Evolutionary conservation across 92 coral and sea anemone genomes (phyloP).

Genomic region (Phenganax subtilis): DNA sequence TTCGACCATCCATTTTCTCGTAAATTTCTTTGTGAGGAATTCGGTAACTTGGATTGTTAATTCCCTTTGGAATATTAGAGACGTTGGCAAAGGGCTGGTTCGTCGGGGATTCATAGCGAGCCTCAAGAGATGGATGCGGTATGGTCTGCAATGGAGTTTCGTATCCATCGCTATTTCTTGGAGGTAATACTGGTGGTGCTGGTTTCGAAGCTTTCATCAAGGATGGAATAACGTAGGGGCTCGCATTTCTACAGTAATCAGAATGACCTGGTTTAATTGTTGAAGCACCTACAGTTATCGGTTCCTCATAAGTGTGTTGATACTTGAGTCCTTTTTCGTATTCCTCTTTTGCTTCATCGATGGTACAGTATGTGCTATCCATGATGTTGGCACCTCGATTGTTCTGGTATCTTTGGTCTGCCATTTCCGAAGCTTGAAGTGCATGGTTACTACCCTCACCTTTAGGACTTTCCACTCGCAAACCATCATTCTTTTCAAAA

Average conservation of each 20-base stretch:
- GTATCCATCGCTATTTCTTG: neutral
- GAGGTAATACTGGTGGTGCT: neutral
- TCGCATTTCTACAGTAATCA: neutral
- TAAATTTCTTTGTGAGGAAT: neutral
- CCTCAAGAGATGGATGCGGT: neutral
- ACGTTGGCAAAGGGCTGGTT: neutral
- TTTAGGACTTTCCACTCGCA: neutral
- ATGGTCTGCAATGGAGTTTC: neutral
- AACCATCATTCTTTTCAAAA: neutral
- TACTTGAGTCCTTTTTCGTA: neutral
- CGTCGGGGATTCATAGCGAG: neutral
- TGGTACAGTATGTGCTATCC: neutral
- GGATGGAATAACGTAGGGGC: neutral
- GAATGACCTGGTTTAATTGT: neutral
- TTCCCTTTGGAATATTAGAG: neutral
- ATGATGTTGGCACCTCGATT: too few relatives aligned
- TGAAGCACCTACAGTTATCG: neutral
- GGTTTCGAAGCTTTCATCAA: neutral
- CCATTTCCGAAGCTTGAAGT: neutral
- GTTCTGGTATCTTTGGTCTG: too few relatives aligned
- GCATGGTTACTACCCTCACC: neutral
- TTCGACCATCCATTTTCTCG: neutral
- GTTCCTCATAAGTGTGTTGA: neutral
- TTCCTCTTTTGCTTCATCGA: neutral
- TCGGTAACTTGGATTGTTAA: neutral